A percentile compares a stretch with the other conserved stretches of the same genome.
These are phyloP conservation scores for Psylliodes chrysocephalus DNA, from an alignment of 2,888 invertebrate genomes.

Conservation along the genomic window DNA sequence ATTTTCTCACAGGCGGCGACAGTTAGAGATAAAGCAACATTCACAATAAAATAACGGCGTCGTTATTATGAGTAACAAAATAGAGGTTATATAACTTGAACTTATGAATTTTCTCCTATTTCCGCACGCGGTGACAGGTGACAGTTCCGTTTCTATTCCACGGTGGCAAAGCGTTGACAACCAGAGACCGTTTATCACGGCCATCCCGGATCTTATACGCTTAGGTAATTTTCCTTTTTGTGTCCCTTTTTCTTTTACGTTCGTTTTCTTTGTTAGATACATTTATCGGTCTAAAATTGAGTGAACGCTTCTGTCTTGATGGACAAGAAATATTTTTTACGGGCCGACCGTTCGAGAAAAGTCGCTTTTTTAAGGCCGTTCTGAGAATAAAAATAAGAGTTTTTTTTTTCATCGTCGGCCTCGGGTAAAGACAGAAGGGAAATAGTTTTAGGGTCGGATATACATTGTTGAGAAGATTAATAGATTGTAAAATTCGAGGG, in stretches of 20 bases:
- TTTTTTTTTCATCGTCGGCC: not conserved
- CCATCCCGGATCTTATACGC: conserved; percentile 27
- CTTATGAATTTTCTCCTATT: conserved; percentile 35
- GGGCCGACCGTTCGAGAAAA: not conserved
- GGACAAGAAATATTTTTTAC: conserved; percentile 22
- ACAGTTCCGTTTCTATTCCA: conserved; percentile 41
- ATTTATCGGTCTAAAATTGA: conserved; percentile 36
- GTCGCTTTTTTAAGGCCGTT: conserved; percentile 12
- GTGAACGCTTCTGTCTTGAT: conserved; percentile 15
- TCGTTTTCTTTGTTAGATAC: conserved; percentile 31
- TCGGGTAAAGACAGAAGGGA: not conserved
- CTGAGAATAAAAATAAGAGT: conserved; percentile 10
- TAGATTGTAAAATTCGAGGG: not conserved
- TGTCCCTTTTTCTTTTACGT: conserved; percentile 32
- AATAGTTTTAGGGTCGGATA: conserved; percentile 7
- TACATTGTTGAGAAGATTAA: conserved; percentile 3
- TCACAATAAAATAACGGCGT: conserved; percentile 17
- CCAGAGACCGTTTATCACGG: conserved; percentile 41
- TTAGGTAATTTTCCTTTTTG: conserved; percentile 38
- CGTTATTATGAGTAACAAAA: conserved; percentile 18
- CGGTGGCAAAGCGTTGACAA: conserved; percentile 33
- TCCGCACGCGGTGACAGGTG: conserved; percentile 36
- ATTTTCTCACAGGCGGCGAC: not conserved
- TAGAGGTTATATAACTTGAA: conserved; percentile 12
- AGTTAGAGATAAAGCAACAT: not conserved